These are phyloP conservation scores for Malurus leucopterus DNA, from an alignment of 2,797 vertebrate genomes.

Conservation along the genomic window DNA sequence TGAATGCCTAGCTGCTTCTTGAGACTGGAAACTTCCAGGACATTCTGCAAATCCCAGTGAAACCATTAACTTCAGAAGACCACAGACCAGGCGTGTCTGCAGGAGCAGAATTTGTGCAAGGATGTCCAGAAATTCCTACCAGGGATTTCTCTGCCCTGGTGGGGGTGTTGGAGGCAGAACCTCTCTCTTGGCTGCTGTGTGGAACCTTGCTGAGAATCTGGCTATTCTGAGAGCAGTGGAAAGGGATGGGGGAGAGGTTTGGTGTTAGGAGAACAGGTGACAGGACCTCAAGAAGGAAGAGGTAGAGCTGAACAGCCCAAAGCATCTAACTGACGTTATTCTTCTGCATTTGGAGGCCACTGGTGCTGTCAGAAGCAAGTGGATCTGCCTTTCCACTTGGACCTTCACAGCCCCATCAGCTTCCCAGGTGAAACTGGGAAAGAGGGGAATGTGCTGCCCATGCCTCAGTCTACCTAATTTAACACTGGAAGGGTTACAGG, in stretches of 20 bases:
- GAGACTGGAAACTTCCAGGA: neutral
- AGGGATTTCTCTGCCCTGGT: fast-evolving
- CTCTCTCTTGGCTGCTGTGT: neutral
- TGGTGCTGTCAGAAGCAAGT: fast-evolving
- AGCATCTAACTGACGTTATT: neutral
- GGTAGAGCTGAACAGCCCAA: neutral
- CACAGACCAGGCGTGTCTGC: neutral
- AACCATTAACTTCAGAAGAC: neutral
- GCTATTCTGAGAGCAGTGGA: neutral
- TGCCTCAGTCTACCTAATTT: fast-evolving
- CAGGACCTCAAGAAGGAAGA: neutral
- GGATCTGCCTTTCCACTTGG: neutral
- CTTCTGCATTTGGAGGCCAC: neutral
- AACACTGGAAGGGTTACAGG: fast-evolving
- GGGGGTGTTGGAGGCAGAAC: fast-evolving
- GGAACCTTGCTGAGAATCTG: neutral
- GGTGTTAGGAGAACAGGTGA: neutral
- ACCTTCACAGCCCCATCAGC: neutral
- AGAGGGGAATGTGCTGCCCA: fast-evolving
- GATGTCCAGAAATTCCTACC: no score
- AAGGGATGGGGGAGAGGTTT: neutral
- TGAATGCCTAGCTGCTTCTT: neutral
- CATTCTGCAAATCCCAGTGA: neutral
- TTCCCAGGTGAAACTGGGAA: neutral
- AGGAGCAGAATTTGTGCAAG: neutral